These are phyloP conservation scores for Halichoerus grypus DNA, from an alignment of 2,113 vertebrate species.

Conservation along the genomic window DNA sequence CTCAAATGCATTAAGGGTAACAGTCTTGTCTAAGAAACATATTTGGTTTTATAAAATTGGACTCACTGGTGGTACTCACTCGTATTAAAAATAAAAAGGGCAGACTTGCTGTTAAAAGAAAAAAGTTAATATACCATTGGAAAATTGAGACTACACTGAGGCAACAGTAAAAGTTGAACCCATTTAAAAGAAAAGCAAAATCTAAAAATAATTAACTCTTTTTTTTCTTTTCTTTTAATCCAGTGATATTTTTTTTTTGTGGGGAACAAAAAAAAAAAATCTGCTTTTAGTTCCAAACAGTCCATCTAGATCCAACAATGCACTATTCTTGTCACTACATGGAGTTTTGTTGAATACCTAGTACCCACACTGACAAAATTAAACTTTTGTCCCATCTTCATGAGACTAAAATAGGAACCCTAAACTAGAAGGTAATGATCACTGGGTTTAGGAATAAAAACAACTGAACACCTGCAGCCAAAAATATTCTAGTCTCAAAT, in stretches of 20 bases:
- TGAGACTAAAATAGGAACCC: not conserved
- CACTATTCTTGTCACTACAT: not conserved
- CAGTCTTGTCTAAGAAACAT: constrained; percentile 45
- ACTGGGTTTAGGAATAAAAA: constrained; percentile 24
- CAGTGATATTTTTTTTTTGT: not conserved
- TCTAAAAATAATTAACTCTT: constrained; percentile 46
- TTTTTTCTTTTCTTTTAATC: not conserved
- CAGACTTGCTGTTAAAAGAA: not conserved
- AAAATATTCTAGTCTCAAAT: constrained; percentile 17
- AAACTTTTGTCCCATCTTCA: not conserved
- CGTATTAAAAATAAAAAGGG: constrained; percentile 14
- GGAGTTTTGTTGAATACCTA: not conserved
- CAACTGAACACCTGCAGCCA: not conserved
- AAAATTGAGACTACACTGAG: not conserved
- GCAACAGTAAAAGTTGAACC: not conserved
- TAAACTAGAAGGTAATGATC: not conserved
- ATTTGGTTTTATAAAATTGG: constrained; percentile 45
- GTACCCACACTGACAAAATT: constrained; percentile 35
- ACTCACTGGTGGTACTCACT: not conserved
- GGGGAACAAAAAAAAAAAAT: not conserved
- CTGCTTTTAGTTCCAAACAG: constrained; percentile 41
- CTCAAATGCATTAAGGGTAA: constrained; percentile 4
- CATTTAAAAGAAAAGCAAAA: constrained; percentile 55
- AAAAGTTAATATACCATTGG: not conserved
- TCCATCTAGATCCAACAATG: constrained; percentile 21